Base-by-base conservation (phyloP, 2,888 invertebrate genomes). In the Heterodera filipjevi region DNA sequence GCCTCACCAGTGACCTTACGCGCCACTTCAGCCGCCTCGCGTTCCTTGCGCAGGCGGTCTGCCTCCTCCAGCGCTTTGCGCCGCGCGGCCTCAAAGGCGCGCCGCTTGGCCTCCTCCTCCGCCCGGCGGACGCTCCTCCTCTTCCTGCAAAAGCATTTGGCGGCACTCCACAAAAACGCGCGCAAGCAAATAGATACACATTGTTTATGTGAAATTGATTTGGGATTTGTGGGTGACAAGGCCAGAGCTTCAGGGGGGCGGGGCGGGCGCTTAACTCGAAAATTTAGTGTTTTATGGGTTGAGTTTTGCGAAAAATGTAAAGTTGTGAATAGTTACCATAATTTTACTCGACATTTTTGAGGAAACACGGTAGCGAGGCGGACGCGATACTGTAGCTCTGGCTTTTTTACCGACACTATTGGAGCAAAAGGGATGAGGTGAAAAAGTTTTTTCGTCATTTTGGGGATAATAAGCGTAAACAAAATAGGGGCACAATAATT, bases 1-100 rank as follows among this genome's bases (percentile, higher is more conserved):
- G 82, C 87, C 30, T 89, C 89, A 33, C 87, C 87, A 30, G 82
- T 84, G 10, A 82, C 83, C 14, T 85, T 75, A 1, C 88, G 80
- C 27, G 84, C 84, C 12, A 84, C 86, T 73, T 89, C 89, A n/a
- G 89, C 89, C 14, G 84, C 88, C 79, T 87, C 89, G 30, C 89
- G 83, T 35, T 87, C 86, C 5, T 86, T 80, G 1, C 89, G 81
- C 12, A 89, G 83, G 14, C 88, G 81, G 77, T 89, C 89, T 32
- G 87, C 88, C 64, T 89, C 89, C 77, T 89, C 87, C 68, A 87
- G 81, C 3, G 89, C 89, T 79, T 86, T 87, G n/a, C 84, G 83
- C 5, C 89, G 83, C 14, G 89, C 88, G 22, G 86, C 89, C 78
- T 89, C 89, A 78, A 89, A 89, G 10, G 87, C 88, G 14, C 89